Percentiles rank a stretch among this genome's conserved stretches.
Evolutionary conservation across 1,140 invertebrate species (phyloP).

Genomic region (Lepidurus arcticus): DNA sequence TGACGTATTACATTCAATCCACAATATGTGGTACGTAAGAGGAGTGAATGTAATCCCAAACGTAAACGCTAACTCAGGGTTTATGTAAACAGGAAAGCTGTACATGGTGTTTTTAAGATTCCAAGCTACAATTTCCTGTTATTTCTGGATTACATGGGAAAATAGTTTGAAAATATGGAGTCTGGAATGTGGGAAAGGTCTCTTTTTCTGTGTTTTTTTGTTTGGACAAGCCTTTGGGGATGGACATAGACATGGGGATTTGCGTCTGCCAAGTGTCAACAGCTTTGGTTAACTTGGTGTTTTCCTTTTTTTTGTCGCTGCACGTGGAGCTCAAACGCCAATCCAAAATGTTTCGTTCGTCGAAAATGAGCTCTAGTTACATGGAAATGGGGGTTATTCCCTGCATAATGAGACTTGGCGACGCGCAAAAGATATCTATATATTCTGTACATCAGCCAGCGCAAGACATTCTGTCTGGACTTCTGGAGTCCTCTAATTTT

Average conservation of each 20-base stretch:
- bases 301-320: neutral
- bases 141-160: neutral
- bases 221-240: neutral
- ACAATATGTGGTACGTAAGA: no score
- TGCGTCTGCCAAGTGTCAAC: neutral
- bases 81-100: conserved; percentile 23
- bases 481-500: neutral
- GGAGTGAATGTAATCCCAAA: no score
- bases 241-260: neutral
- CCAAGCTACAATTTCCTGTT: conserved; percentile 1
- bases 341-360: neutral
- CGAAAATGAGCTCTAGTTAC: neutral
- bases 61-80: neutral
- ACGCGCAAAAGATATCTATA: neutral
- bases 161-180: neutral
- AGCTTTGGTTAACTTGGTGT: neutral
- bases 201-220: neutral
- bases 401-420: neutral
- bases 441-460: neutral
- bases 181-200: neutral
- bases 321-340: neutral
- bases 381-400: conserved; percentile 14
- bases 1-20: neutral
- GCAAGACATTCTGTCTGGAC: neutral
- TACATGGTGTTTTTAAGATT: no score